phyloP scores from a whole-genome alignment of 2,113 vertebrate species.

The Platichthys flesus region DNA sequence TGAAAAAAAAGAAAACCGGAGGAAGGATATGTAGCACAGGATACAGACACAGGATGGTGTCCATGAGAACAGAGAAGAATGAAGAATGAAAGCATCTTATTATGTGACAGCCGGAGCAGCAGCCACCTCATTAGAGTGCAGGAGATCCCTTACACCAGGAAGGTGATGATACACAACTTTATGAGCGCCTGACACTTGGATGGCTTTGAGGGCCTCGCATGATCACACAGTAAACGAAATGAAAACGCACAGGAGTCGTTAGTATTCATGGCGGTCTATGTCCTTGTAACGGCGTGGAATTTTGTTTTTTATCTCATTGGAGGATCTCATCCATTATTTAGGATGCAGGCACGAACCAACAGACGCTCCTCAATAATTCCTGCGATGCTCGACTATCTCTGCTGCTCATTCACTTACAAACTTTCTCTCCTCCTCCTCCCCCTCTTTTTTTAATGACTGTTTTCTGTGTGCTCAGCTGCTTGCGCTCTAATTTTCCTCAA shows the following conservation, averaged over 20 bases:
- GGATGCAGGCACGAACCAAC: conserved; percentile 59
- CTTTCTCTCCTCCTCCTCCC: not conserved
- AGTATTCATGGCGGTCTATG: conserved; percentile 69
- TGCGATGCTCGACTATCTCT: conserved; percentile 45
- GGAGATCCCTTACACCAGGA: conserved; percentile 37
- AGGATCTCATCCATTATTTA: conserved; percentile 82
- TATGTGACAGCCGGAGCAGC: conserved; percentile 38
- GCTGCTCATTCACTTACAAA: conserved; percentile 12
- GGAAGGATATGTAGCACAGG: not conserved
- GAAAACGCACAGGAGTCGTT: conserved; percentile 62
- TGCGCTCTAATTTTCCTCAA: conserved; percentile 24
- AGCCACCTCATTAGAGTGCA: conserved; percentile 58
- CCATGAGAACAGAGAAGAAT: not conserved
- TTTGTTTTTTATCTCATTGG: conserved; percentile 73
- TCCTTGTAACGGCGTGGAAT: conserved; percentile 72
- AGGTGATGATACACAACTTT: conserved; percentile 50
- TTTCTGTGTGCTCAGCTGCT: conserved; percentile 3
- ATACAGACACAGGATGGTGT: not conserved
- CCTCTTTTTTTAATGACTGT: not conserved
- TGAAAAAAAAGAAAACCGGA: not conserved
- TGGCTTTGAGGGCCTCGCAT: conserved; percentile 23
- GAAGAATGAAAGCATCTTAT: conserved; percentile 24
- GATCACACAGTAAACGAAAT: conserved; percentile 61
- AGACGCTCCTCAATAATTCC: conserved; percentile 72
- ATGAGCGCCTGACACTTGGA: conserved; percentile 16